These are phyloP conservation scores for Ochlodes sylvanus DNA, from an alignment of 2,888 invertebrate species.

Conservation along the genomic window DNA sequence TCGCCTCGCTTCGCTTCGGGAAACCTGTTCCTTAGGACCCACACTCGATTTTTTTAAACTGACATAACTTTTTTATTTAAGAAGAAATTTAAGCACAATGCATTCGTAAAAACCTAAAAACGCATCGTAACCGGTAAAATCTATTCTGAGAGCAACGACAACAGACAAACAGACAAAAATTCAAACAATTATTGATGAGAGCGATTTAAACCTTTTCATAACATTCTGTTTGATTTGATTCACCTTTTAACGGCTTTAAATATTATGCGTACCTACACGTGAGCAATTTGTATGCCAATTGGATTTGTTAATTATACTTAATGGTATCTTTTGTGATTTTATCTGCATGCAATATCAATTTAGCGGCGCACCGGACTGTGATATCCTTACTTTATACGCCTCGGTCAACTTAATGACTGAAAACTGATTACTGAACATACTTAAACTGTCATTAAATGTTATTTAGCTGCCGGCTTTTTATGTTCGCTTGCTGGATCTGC, in stretches of 20 bases:
- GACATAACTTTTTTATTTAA: no score
- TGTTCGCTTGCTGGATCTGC: not conserved
- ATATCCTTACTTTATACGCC: not conserved
- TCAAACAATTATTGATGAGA: no score
- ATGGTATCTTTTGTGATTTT: not conserved
- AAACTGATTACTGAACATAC: not conserved
- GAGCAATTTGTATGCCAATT: not conserved
- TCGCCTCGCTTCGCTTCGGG: no score
- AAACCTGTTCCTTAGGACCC: no score
- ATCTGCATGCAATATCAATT: not conserved
- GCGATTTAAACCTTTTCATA: not conserved
- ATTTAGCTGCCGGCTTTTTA: conserved; percentile 1
- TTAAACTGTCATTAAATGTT: not conserved
- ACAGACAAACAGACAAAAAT: no score
- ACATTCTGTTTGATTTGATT: not conserved
- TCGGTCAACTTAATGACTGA: not conserved
- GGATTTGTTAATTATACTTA: not conserved
- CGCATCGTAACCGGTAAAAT: no score
- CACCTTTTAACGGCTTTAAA: not conserved
- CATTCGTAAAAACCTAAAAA: no score
- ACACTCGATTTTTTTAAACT: no score
- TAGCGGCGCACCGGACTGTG: not conserved
- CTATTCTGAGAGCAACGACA: no score
- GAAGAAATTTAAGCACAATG: no score
- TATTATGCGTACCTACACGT: no score